A percentile compares a stretch with the other conserved stretches of the same genome.
Evolutionary conservation across 2,888 invertebrate species (phyloP).

Genomic region (Pyrochroa serraticornis): DNA sequence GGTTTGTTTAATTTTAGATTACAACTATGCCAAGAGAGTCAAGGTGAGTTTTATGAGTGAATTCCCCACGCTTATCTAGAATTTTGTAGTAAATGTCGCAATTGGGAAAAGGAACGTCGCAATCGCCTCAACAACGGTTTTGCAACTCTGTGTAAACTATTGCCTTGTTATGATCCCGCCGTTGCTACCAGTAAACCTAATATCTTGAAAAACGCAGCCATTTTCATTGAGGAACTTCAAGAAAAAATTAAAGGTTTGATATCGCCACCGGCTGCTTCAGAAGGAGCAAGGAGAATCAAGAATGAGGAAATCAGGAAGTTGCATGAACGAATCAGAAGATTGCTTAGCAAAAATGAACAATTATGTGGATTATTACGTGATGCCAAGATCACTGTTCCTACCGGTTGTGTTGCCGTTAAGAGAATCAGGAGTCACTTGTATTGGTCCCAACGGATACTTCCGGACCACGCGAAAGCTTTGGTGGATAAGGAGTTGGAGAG

Average conservation of each 20-base stretch:
- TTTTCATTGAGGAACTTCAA: constrained; percentile 54
- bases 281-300: constrained; percentile 33
- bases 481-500: constrained; percentile 51
- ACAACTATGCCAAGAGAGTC: constrained; percentile 27
- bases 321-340: constrained; percentile 51
- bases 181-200: constrained; percentile 55
- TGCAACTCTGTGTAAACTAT: constrained; percentile 58
- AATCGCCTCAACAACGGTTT: constrained; percentile 68
- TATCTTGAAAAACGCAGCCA: constrained; percentile 55
- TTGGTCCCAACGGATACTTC: constrained; percentile 50
- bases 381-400: constrained; percentile 55
- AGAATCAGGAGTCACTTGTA: constrained; percentile 41
- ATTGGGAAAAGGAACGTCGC: constrained; percentile 74
- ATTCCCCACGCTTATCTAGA: background rate
- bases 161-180: constrained; percentile 61
- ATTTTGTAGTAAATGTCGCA: constrained; percentile 64
- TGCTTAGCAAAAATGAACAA: constrained; percentile 55
- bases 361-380: constrained; percentile 53
- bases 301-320: constrained; percentile 50
- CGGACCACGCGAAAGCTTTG: constrained; percentile 47
- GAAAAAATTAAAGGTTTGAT: constrained; percentile 51
- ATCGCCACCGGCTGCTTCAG: constrained; percentile 34
- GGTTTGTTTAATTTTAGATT: constrained; percentile 1
- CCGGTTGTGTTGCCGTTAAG: constrained; percentile 46
- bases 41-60: constrained; percentile 13